Percentiles rank a stretch among this genome's conserved stretches.
phyloP scores from a whole-genome alignment of 2,113 vertebrate species.

The Bubo bubo region DNA sequence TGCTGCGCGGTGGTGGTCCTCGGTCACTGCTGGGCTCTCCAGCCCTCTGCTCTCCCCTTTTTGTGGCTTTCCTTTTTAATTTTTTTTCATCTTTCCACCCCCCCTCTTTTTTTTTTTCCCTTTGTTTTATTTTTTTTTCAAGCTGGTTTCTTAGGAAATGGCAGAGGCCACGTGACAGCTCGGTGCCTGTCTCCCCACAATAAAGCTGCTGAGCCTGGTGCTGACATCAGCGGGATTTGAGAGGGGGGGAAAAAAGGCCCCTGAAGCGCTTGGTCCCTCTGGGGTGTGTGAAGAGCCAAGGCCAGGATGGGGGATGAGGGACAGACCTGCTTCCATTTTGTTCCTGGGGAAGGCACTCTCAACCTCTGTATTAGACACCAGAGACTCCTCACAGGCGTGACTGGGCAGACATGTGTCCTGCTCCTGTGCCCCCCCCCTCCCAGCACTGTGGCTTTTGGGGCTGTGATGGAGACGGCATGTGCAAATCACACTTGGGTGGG shows the following conservation, averaged over 20 bases:
- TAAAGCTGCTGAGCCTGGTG: not conserved
- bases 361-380: not conserved
- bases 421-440: not conserved
- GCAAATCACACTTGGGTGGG: not conserved
- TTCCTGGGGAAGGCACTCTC: not conserved
- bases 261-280: fast-evolving
- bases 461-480: not conserved
- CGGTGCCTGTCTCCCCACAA: not conserved
- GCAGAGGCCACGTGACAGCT: not conserved
- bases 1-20: not conserved
- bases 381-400: not conserved
- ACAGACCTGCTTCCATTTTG: not conserved
- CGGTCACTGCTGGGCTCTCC: fast-evolving
- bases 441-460: not conserved
- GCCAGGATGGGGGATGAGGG: not conserved
- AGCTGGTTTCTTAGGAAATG: not conserved
- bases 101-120: fast-evolving
- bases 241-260: not conserved
- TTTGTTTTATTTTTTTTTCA: no score
- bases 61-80: not conserved
- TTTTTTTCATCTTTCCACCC: fast-evolving
- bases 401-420: no score
- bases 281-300: not conserved
- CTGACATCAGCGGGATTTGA: not conserved
- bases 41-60: not conserved